A percentile compares a stretch with the other conserved stretches of the same genome.
phyloP scores from a whole-genome alignment of 2,113 vertebrate species.

The Orcinus orca region DNA sequence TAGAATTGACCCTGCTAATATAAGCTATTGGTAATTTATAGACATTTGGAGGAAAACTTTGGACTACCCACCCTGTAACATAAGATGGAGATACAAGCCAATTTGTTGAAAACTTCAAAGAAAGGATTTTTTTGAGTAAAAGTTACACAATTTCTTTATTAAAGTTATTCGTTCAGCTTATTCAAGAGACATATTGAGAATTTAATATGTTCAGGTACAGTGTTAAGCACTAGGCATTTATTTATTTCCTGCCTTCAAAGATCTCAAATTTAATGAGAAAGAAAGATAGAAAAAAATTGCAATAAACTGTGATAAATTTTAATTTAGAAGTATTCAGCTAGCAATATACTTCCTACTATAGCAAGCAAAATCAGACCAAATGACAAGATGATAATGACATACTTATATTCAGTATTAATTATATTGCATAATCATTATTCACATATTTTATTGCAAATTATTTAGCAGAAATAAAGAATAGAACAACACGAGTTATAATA shows the following conservation, averaged over 20 bases:
- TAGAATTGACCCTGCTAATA: neutral
- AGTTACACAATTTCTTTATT: neutral
- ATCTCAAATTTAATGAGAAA: neutral
- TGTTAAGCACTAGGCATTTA: neutral
- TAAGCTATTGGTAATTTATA: neutral
- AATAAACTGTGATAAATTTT: neutral
- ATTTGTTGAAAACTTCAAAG: neutral
- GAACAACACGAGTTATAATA: neutral
- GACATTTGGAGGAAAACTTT: neutral
- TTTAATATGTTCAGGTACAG: neutral
- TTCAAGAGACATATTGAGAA: neutral
- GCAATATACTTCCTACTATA: neutral
- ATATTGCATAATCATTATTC: neutral
- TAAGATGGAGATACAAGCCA: neutral
- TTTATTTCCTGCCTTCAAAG: neutral
- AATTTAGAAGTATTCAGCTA: neutral
- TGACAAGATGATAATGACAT: neutral
- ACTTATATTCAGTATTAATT: neutral
- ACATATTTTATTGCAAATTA: neutral
- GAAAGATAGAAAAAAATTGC: neutral
- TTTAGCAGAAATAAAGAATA: neutral
- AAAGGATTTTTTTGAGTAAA: neutral
- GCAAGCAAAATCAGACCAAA: neutral
- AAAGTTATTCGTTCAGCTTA: neutral
- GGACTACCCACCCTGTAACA: accelerated